Conservation (phyloP, 2,888 invertebrate genomes). For the Sinohyriopsis cumingii region DNA sequence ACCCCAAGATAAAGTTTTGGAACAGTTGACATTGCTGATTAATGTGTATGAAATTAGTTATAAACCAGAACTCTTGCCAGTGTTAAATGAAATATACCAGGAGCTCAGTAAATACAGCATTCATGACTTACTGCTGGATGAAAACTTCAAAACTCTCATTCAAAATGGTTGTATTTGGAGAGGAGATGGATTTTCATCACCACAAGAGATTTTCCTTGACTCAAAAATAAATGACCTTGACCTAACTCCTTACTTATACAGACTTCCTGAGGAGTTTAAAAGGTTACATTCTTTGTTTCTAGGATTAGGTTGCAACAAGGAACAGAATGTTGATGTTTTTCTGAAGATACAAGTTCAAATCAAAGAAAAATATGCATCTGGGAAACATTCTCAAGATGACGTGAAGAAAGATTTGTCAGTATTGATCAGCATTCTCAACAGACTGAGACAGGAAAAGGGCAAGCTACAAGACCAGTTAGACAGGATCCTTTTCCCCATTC, state of each 20-base stretch:
- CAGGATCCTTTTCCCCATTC: constrained; percentile 16
- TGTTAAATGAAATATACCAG: background rate
- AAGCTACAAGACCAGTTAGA: constrained; percentile 1
- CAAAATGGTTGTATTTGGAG: background rate
- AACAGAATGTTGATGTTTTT: constrained; percentile 8
- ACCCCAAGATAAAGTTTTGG: constrained; percentile 3
- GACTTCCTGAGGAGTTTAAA: constrained; percentile 19
- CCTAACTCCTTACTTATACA: constrained; percentile 22
- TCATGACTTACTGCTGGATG: background rate
- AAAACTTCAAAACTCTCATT: constrained; percentile 1
- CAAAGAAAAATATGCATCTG: too few species aligned
- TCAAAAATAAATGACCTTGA: constrained; percentile 8
- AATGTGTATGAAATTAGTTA: constrained; percentile 8
- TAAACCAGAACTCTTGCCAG: constrained; percentile 14
- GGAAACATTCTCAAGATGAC: background rate
- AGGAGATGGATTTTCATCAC: constrained; percentile 24
- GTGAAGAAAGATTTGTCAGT: background rate
- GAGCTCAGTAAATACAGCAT: too few species aligned
- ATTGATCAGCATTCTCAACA: constrained; percentile 15
- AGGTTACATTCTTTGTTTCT: constrained; percentile 14
- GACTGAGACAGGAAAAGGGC: constrained; percentile 14
- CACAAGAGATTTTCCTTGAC: constrained; percentile 7
- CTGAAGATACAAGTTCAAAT: constrained; percentile 10
- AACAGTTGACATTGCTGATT: constrained; percentile 9
- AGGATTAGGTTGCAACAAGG: constrained; percentile 11